Evolutionary conservation across 2,888 invertebrate species (phyloP).

Genomic region (Galerucella calmariensis): DNA sequence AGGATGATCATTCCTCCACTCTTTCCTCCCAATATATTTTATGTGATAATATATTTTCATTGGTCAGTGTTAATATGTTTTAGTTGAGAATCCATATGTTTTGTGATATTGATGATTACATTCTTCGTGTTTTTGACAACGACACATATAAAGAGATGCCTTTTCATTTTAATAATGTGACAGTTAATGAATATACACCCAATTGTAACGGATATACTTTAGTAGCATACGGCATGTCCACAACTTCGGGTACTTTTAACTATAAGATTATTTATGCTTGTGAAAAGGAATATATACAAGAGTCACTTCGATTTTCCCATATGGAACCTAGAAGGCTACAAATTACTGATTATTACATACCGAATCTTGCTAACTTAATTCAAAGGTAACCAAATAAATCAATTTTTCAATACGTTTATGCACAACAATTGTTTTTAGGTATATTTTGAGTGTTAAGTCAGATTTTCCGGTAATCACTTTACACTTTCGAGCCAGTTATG

Average conservation of each 20-base stretch:
- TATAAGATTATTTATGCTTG: conserved; percentile 52
- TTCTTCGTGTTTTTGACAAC: conserved; percentile 59
- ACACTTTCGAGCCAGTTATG: conserved; percentile 41
- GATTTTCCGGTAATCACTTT: conserved; percentile 36
- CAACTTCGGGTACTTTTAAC: conserved; percentile 35
- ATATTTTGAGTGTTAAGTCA: conserved; percentile 21
- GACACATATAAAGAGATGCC: conserved; percentile 55
- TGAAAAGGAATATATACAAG: conserved; percentile 34
- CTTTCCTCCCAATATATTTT: too few relatives aligned
- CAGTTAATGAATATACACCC: conserved; percentile 48
- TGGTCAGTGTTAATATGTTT: neutral
- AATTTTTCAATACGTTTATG: too few relatives aligned
- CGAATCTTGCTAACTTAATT: conserved; percentile 42
- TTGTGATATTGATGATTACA: conserved; percentile 50
- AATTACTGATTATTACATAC: conserved; percentile 46
- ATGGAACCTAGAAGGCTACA: conserved; percentile 16
- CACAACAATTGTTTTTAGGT: conserved; percentile 18
- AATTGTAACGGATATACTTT: conserved; percentile 60
- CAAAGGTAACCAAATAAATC: conserved; percentile 35
- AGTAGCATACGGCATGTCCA: conserved; percentile 58
- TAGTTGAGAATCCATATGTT: conserved; percentile 54
- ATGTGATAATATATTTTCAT: too few relatives aligned
- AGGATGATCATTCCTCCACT: too few relatives aligned
- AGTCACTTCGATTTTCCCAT: conserved; percentile 34
- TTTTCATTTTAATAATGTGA: conserved; percentile 51